Percentiles rank a stretch among this genome's conserved stretches.
Evolutionary conservation across 2,888 invertebrate species (phyloP).

Genomic region (Tenthredo mesomela): DNA sequence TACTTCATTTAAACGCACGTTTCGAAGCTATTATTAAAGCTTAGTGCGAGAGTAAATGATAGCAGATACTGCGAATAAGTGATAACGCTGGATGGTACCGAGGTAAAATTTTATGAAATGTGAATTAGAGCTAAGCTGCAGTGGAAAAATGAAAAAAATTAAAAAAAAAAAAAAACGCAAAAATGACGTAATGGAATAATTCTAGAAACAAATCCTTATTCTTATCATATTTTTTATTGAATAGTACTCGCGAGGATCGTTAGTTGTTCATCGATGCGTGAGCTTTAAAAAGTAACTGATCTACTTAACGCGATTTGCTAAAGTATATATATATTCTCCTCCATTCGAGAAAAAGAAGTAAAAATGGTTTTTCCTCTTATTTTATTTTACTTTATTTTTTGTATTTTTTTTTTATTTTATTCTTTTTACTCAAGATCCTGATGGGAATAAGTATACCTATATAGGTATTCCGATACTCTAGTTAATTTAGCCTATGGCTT

Average conservation of each 20-base stretch:
- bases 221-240: neutral
- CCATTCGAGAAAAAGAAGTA: neutral
- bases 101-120: neutral
- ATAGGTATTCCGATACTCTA: neutral
- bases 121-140: neutral
- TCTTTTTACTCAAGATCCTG: neutral
- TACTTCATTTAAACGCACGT: neutral
- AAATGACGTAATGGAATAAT: neutral
- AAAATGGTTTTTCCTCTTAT: too few species aligned
- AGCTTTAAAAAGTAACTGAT: slow-evolving; percentile 3
- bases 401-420: neutral
- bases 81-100: neutral
- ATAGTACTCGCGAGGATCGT: neutral
- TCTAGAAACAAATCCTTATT: neutral
- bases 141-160: neutral
- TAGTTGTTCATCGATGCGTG: neutral
- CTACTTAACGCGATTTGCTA: neutral
- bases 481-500: slow-evolving; percentile 31
- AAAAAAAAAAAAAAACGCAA: too few species aligned
- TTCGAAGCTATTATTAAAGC: neutral
- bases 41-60: neutral
- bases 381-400: neutral
- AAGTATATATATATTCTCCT: neutral
- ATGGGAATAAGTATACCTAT: neutral
- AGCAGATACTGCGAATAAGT: neutral